phyloP scores from a whole-genome alignment of 1,140 invertebrate species.

The Ostrea edulis region DNA sequence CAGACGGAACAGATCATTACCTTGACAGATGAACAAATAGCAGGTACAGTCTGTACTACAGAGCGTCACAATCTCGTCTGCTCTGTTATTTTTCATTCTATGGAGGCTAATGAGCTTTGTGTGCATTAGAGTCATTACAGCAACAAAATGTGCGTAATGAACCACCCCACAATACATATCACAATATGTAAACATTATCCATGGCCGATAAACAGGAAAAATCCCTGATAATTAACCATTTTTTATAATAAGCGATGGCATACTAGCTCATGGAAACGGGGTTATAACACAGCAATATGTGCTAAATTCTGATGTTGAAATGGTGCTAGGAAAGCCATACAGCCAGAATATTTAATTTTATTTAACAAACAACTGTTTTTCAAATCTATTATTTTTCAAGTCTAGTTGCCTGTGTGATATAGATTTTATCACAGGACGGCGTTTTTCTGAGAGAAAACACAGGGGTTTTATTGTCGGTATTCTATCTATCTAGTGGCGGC shows the following conservation, averaged over 20 bases:
- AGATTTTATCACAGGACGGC: not conserved
- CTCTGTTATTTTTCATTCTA: not conserved
- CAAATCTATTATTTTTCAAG: not conserved
- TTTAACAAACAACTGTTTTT: not conserved
- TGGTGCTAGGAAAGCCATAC: not conserved
- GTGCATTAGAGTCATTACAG: not conserved
- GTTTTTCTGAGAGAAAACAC: not conserved
- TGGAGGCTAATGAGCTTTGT: not conserved
- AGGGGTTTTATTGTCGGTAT: not conserved
- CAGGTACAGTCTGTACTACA: conserved; percentile 40
- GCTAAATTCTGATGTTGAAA: not conserved
- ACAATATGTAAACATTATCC: not conserved
- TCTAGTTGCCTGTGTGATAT: not conserved
- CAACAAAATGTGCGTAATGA: not conserved
- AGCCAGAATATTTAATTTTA: not conserved
- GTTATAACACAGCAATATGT: not conserved
- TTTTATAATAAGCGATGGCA: not conserved
- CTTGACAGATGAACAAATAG: conserved; percentile 57
- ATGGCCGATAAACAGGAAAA: not conserved
- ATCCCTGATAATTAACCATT: not conserved
- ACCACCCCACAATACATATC: not conserved
- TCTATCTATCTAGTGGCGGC: not conserved
- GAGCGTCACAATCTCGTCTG: not conserved
- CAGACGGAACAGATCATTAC: conserved; percentile 55
- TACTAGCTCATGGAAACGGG: not conserved